Evolutionary conservation across 2,888 invertebrate genomes (phyloP).

Genomic region (Drosophila nigricruria): DNA sequence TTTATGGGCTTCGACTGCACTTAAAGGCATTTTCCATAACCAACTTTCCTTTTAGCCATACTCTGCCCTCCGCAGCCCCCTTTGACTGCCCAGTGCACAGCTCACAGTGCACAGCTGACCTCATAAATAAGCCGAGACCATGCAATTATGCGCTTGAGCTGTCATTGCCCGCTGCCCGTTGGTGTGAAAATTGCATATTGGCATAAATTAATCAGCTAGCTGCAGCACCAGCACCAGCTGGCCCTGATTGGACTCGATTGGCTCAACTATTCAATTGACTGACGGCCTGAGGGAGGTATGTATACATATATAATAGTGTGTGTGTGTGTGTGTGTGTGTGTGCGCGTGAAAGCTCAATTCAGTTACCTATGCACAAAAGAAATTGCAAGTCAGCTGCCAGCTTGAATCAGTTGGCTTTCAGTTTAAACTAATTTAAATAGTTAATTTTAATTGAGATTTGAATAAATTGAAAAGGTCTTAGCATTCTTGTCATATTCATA

Average conservation of each 20-base stretch:
- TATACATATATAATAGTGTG: background rate
- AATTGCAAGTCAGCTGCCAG: conserved; percentile 8
- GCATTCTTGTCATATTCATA: background rate
- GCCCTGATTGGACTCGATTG: conserved; percentile 60
- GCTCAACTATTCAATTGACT: conserved; percentile 48
- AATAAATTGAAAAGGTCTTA: background rate
- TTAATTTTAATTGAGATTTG: background rate
- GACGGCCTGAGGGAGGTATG: conserved; percentile 15
- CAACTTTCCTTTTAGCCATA: conserved; percentile 25
- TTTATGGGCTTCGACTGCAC: conserved; percentile 62
- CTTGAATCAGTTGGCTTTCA: conserved; percentile 27
- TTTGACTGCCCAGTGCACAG: background rate
- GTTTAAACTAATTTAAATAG: conserved; percentile 29
- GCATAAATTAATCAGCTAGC: conserved; percentile 74
- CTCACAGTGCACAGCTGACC: conserved; percentile 39
- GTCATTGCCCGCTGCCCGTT: conserved; percentile 68
- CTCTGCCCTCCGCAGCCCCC: background rate
- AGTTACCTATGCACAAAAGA: conserved; percentile 42
- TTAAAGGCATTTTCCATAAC: conserved; percentile 51
- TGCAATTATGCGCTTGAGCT: conserved; percentile 76
- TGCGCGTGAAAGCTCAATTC: conserved; percentile 26
- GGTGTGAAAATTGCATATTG: conserved; percentile 79
- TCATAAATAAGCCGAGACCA: conserved; percentile 66
- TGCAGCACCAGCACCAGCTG: conserved; percentile 45
- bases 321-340: background rate